These are phyloP conservation scores for Punctoribates punctum DNA, from an alignment of 2,888 invertebrate species.

Conservation along the genomic window DNA sequence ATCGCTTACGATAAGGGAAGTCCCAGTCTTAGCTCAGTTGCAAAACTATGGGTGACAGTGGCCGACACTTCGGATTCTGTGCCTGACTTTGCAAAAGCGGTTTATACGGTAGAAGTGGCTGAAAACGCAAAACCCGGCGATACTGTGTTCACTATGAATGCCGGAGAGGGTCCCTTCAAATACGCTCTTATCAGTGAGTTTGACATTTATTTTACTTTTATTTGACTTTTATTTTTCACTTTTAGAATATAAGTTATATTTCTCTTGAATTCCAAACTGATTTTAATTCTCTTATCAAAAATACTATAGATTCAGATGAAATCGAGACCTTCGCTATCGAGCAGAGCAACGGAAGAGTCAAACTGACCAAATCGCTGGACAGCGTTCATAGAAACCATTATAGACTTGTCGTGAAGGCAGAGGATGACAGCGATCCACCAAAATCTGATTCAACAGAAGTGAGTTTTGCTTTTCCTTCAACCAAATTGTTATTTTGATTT, in stretches of 20 bases:
- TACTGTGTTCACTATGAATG: slow-evolving; percentile 50
- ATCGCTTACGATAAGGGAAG: slow-evolving; percentile 80
- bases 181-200: slow-evolving; percentile 50
- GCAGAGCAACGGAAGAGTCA: slow-evolving; percentile 49
- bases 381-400: slow-evolving; percentile 50
- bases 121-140: slow-evolving; percentile 50
- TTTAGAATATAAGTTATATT: background rate
- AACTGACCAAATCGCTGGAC: slow-evolving; percentile 50
- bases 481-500: too few relatives aligned
- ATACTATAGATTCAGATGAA: slow-evolving; percentile 47
- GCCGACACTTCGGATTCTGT: slow-evolving; percentile 50
- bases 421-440: slow-evolving; percentile 50
- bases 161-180: slow-evolving; percentile 51
- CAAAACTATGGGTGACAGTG: slow-evolving; percentile 55
- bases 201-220: background rate
- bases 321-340: slow-evolving; percentile 50
- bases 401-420: slow-evolving; percentile 49
- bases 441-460: slow-evolving; percentile 50
- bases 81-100: slow-evolving; percentile 50
- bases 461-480: slow-evolving; percentile 38
- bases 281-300: background rate
- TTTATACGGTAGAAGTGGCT: slow-evolving; percentile 50
- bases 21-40: slow-evolving; percentile 74
- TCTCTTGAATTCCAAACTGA: background rate
- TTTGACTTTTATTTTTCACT: background rate